phyloP scores from a whole-genome alignment of 2,113 vertebrate species.

The Amphilophus citrinellus region DNA sequence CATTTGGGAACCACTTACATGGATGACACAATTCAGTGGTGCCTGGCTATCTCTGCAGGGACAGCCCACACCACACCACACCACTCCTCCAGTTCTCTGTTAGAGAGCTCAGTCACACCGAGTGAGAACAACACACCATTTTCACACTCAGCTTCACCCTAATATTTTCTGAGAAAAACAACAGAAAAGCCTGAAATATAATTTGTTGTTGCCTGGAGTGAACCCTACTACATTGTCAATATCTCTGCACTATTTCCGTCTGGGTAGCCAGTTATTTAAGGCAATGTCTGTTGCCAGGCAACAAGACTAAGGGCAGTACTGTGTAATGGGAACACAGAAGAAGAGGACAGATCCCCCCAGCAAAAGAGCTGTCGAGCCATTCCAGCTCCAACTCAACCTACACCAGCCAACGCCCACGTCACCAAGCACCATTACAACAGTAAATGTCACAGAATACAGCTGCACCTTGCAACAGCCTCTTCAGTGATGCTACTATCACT shows the following conservation, averaged over 20 bases:
- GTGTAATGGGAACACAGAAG: constrained; percentile 74
- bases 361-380: constrained; percentile 67
- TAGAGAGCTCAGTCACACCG: neutral
- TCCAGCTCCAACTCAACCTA: constrained; percentile 54
- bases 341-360: constrained; percentile 71
- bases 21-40: constrained; percentile 63
- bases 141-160: constrained; percentile 48
- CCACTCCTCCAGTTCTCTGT: constrained; percentile 3
- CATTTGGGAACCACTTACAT: constrained; percentile 66
- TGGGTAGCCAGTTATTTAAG: constrained; percentile 80
- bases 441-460: constrained; percentile 49
- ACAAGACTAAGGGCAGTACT: constrained; percentile 77
- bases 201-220: constrained; percentile 76
- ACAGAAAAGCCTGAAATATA: constrained; percentile 41
- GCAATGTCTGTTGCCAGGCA: constrained; percentile 85
- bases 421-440: constrained; percentile 62
- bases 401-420: constrained; percentile 78
- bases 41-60: constrained; percentile 51
- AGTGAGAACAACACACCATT: constrained; percentile 36
- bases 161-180: constrained; percentile 22
- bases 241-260: constrained; percentile 76
- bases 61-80: constrained; percentile 31
- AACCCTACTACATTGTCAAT: constrained; percentile 72
- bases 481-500: constrained; percentile 8
- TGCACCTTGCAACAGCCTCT: constrained; percentile 21